A percentile compares a stretch with the other conserved stretches of the same genome.
phyloP scores from a whole-genome alignment of 1,140 invertebrate genomes.

The Megathymus violae region DNA sequence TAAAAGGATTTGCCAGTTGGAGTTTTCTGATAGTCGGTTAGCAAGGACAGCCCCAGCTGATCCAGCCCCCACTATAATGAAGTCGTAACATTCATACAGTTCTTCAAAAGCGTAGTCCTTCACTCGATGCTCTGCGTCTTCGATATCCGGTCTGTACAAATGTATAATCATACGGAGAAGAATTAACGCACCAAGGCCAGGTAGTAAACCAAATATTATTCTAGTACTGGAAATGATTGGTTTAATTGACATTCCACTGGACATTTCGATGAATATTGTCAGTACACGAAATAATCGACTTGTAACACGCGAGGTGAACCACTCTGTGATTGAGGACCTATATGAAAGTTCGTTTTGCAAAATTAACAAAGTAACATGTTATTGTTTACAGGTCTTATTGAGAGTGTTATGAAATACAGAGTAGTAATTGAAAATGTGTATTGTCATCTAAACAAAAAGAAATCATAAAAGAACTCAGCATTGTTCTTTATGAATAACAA shows the following conservation, averaged over 20 bases:
- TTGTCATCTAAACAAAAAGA: conserved; percentile 10
- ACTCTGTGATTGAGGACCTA: conserved; percentile 40
- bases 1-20: conserved; percentile 88
- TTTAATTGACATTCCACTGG: conserved; percentile 50
- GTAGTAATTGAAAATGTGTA: conserved; percentile 27
- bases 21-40: conserved; percentile 88
- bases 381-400: conserved; percentile 46
- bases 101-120: conserved; percentile 74
- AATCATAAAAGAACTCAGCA: neutral
- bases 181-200: conserved; percentile 85
- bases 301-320: neutral
- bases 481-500: conserved; percentile 7
- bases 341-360: conserved; percentile 43
- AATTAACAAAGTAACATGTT: conserved; percentile 38
- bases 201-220: conserved; percentile 86
- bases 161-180: conserved; percentile 85
- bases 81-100: conserved; percentile 87
- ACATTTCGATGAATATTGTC: conserved; percentile 46
- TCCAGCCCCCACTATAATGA: conserved; percentile 92
- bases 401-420: conserved; percentile 43
- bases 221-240: conserved; percentile 81
- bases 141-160: conserved; percentile 87
- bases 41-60: conserved; percentile 93
- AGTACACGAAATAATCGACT: neutral
- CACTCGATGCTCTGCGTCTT: conserved; percentile 85